Evolutionary conservation across 2,797 vertebrate species (phyloP), one percentile per base, ranked within the genome.

Genomic region (Tolypeutes matacus): DNA sequence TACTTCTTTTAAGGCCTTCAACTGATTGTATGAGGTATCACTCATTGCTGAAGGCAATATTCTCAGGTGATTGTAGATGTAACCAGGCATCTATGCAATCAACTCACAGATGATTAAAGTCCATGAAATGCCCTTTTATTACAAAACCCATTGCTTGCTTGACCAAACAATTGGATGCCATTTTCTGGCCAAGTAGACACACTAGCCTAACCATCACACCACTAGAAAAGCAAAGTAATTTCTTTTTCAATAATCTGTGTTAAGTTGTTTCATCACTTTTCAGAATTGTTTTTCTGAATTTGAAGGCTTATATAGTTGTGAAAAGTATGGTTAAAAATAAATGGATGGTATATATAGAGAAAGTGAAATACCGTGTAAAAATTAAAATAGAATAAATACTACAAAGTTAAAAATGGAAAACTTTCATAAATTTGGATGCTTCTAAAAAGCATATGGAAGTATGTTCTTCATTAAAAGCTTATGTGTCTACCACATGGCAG

Each of bases 161-260:
- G 46, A 46, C 46, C 46, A 46, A 46, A 46, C 46, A 46, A 46
- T 2, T 46, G 46, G 46, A 8, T 8, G 9, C 39, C 46, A 46
- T 46, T 46, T 6, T 8, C 8, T 46, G 46, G 46, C 46, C 11
- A 46, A 46, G 46, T 46, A 46, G 46, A 6, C 46, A 46, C 46
- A 6, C 9, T 46, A 46, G 46, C 46, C 46, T 46, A 46, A 46
- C 46, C 46, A 46, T 46, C 46, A 46, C 46, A 46, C 46, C 46
- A 49, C 5, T 65, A 17, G 42, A 49, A 78, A 94, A 39, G 9
- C 46, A 92, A 85, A 90, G 10, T 72, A 23, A 84, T 72, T 78
- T 85, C 1, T 64, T 89, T 53, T 82, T 94, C 51, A 92, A 58
- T 84, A 82, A 91, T 70, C n/a, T 92, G 15, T 70, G 49, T 91